Base-by-base conservation (phyloP, 2,113 vertebrate species). In the Xerus inauris region DNA sequence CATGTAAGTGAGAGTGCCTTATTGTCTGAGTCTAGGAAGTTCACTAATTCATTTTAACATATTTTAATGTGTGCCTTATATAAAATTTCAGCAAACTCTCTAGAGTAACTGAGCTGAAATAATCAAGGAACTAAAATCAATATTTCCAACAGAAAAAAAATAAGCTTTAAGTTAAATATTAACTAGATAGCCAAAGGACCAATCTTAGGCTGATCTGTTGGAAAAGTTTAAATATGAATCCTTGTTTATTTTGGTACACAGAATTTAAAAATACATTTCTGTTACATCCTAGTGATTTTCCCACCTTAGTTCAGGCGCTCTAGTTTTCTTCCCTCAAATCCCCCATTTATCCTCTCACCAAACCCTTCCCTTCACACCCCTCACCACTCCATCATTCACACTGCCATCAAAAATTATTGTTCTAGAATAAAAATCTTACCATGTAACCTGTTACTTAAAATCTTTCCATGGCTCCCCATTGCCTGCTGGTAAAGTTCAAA, bases 1-100 rank as follows among this genome's bases (percentile, higher is more conserved):
- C 92, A 99, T 99, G 99, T 99, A 98, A 99, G 99, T 98, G 96
- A 97, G 87, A 97, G 91, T 71, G 71, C 98, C 97, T 97, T 97
- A 97, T 97, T 97, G 94, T 97, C 97, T 97, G 96, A 98, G 98
- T 98, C 95, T 95, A 97, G 97, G 97, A 98, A 97, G 97, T 97
- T 97, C 97, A 97, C 97, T 97, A 97, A 98, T 97, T 98, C 95
- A 97, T 98, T 91, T 98, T 96, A 96, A 97, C 97, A 97, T 96
- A 94, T 77, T 92, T 96, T 83, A 97, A 93, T 96, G 97, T 98
- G 97, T 98, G 97, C 97, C 97, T 87, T 96, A 97, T 54, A 85
- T 97, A 96, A 96, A 86, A 92, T 97, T 97, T 98, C 96, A 97
- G 96, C 97, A 93, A 71, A 94, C 96, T 97, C 95, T 97, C 77